Conservation (phyloP, 2,888 invertebrate genomes). For the Proisotoma minuta region DNA sequence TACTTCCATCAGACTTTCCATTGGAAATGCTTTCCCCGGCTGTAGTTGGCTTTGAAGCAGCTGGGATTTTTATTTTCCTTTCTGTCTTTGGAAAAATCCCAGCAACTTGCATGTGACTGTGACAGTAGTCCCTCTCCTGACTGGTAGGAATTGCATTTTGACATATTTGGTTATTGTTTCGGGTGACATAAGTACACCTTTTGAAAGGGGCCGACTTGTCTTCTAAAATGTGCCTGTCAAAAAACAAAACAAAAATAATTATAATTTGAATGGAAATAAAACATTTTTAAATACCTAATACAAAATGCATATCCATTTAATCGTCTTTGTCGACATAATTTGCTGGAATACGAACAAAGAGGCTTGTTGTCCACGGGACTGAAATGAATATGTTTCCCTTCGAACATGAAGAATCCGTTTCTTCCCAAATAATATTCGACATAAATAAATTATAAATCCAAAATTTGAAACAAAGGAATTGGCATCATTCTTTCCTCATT, state of each 20-base stretch:
- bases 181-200: constrained; percentile 47
- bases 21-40: neutral
- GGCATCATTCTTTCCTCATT: too few species aligned
- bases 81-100: constrained; percentile 51
- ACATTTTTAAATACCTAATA: constrained; percentile 49
- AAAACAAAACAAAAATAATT: neutral
- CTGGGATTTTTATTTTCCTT: constrained; percentile 48
- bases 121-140: constrained; percentile 53
- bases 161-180: constrained; percentile 49
- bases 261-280: neutral
- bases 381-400: constrained; percentile 55
- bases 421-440: too few species aligned
- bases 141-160: constrained; percentile 53
- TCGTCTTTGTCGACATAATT: constrained; percentile 55
- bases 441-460: too few species aligned
- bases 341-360: constrained; percentile 53
- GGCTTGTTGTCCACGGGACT: constrained; percentile 54
- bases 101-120: constrained; percentile 54
- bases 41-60: constrained; percentile 53
- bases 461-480: too few species aligned
- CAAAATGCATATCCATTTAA: constrained; percentile 55
- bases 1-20: neutral
- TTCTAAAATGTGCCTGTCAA: constrained; percentile 54
- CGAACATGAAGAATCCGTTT: constrained; percentile 51
- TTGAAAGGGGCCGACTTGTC: constrained; percentile 56